Evolutionary conservation across 2,888 invertebrate species (phyloP).

Genomic region (Scelioninae gen. 1): DNA sequence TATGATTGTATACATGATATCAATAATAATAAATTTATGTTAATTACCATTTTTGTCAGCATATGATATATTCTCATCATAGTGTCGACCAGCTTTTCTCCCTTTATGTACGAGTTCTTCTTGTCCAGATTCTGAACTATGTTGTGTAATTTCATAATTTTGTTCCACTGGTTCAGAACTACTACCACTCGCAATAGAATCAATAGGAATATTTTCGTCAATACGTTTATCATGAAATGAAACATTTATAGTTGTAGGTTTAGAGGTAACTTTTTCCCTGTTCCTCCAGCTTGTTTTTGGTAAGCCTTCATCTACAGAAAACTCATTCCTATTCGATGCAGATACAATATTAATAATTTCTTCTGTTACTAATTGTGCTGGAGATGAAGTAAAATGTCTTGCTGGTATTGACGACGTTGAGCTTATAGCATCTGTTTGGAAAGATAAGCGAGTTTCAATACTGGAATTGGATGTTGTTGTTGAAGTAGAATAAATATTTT

Average conservation of each 20-base stretch:
- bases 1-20: no score
- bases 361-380: conserved; percentile 80
- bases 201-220: conserved; percentile 49
- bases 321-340: conserved; percentile 86
- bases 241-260: conserved; percentile 64
- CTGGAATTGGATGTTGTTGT: conserved; percentile 61
- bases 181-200: conserved; percentile 71
- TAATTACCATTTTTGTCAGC: conserved; percentile 66
- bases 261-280: conserved; percentile 76
- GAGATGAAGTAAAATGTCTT: conserved; percentile 72
- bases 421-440: conserved; percentile 44
- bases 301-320: conserved; percentile 86
- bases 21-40: background rate
- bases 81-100: conserved; percentile 84
- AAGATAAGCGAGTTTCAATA: conserved; percentile 17
- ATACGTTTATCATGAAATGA: conserved; percentile 9
- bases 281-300: conserved; percentile 85
- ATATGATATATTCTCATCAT: conserved; percentile 72
- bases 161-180: conserved; percentile 78
- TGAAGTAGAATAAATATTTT: conserved; percentile 46
- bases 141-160: conserved; percentile 78
- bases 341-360: conserved; percentile 85
- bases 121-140: conserved; percentile 75
- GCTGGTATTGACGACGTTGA: conserved; percentile 69
- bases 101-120: conserved; percentile 80